Evolutionary conservation across 2,888 invertebrate genomes (phyloP).

Genomic region (Brenthis daphne): DNA sequence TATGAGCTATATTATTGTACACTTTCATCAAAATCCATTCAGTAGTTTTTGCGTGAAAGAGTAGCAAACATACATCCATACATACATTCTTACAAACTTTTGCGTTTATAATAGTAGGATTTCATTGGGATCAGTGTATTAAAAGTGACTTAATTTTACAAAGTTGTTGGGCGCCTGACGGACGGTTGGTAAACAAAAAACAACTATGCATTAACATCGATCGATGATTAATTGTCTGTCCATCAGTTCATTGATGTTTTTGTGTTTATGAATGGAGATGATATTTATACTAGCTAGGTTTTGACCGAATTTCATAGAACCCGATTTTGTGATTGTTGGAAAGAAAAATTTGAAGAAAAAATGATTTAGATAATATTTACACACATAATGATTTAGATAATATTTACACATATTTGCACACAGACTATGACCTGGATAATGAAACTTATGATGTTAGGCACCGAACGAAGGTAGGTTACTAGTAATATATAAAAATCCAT

Average conservation of each 20-base stretch:
- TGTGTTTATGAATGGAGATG: slow-evolving; percentile 53
- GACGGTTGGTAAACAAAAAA: slow-evolving; percentile 68
- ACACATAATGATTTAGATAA: background rate
- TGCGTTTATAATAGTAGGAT: too few relatives aligned
- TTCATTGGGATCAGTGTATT: background rate
- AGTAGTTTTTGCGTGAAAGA: too few relatives aligned
- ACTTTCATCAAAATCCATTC: too few relatives aligned
- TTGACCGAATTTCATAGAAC: background rate
- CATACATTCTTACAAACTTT: too few relatives aligned
- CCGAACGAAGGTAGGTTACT: too few relatives aligned
- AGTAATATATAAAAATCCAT: too few relatives aligned
- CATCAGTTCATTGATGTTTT: slow-evolving; percentile 53
- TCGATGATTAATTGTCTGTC: slow-evolving; percentile 59
- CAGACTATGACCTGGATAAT: background rate
- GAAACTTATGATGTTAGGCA: too few relatives aligned
- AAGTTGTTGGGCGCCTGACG: slow-evolving; percentile 41
- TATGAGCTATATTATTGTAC: too few relatives aligned
- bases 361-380: background rate
- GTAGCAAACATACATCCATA: too few relatives aligned
- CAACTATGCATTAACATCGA: slow-evolving; percentile 65
- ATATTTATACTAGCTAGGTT: slow-evolving; percentile 13
- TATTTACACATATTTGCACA: background rate
- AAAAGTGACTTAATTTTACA: slow-evolving; percentile 20
- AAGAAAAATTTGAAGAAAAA: background rate
- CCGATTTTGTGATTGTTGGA: background rate